Conservation (phyloP, 2,797 vertebrate species). For the Pogoniulus pusillus region DNA sequence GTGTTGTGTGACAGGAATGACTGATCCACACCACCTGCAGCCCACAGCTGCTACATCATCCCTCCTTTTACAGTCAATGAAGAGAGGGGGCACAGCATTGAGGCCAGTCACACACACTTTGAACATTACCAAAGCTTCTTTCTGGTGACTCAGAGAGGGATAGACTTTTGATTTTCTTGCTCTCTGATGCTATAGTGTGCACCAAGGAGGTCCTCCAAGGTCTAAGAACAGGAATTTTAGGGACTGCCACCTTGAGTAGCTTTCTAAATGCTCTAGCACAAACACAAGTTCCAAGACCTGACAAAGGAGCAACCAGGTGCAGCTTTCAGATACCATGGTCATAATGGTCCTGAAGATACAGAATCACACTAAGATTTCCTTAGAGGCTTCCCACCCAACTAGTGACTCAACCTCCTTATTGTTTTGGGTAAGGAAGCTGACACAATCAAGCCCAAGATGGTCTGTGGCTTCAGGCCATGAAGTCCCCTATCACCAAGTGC, state of each 20-base stretch:
- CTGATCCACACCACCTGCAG: not conserved
- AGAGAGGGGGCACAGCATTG: not conserved
- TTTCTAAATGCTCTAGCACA: not conserved
- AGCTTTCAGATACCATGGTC: not conserved
- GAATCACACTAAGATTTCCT: not conserved
- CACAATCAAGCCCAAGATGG: conserved; percentile 2
- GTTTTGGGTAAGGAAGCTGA: conserved; percentile 35
- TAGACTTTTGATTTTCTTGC: not conserved
- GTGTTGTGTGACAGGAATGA: not conserved
- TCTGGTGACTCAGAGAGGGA: not conserved
- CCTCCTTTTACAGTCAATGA: not conserved
- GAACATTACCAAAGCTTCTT: not conserved
- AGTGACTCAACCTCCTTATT: conserved; percentile 26
- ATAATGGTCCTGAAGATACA: not conserved
- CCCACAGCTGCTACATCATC: not conserved
- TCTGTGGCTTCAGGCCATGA: not conserved
- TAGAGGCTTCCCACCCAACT: conserved; percentile 25
- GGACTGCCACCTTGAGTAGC: not conserved
- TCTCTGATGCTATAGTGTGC: not conserved
- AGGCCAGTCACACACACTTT: not conserved
- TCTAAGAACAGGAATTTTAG: not conserved
- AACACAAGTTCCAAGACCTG: not conserved
- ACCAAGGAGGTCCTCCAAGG: not conserved
- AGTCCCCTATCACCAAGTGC: conserved; percentile 46
- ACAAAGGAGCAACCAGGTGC: not conserved